Percentiles rank a stretch among this genome's conserved stretches.
Evolutionary conservation across 2,113 vertebrate species (phyloP).

Genomic region (Numenius arquata): DNA sequence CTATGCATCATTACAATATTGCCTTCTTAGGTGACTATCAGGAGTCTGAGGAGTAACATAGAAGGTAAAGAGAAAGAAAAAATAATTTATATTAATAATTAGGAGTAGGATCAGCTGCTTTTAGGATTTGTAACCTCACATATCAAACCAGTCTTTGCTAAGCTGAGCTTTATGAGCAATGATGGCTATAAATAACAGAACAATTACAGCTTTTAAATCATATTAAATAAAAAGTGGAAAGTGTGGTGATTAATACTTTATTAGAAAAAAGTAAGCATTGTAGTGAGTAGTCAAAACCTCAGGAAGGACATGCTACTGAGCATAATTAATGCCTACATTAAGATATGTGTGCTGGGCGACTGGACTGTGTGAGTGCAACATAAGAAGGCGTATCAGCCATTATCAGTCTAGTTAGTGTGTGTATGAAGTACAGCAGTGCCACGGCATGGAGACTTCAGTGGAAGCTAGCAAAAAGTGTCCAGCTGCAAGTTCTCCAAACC

Average conservation of each 20-base stretch:
- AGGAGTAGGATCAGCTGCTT: background rate
- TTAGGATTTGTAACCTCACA: background rate
- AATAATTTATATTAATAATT: background rate
- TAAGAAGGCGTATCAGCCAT: background rate
- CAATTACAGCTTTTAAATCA: background rate
- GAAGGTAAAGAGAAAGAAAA: background rate
- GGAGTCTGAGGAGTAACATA: background rate
- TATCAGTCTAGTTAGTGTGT: accelerated
- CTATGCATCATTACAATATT: background rate
- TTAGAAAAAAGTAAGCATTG: background rate
- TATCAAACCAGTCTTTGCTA: background rate
- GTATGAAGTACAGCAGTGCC: background rate
- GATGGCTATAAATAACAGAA: background rate
- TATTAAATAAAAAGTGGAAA: background rate
- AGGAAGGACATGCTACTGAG: background rate
- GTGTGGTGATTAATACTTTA: background rate
- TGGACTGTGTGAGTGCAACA: background rate
- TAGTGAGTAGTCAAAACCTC: background rate
- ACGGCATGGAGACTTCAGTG: background rate
- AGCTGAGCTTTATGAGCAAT: background rate
- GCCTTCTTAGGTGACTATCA: background rate
- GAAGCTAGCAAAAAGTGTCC: background rate
- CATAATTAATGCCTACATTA: background rate
- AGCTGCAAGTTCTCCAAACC: background rate
- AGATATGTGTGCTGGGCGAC: background rate